Conservation (phyloP, 2,888 invertebrate genomes). For the Chloroclystis v-ata region DNA sequence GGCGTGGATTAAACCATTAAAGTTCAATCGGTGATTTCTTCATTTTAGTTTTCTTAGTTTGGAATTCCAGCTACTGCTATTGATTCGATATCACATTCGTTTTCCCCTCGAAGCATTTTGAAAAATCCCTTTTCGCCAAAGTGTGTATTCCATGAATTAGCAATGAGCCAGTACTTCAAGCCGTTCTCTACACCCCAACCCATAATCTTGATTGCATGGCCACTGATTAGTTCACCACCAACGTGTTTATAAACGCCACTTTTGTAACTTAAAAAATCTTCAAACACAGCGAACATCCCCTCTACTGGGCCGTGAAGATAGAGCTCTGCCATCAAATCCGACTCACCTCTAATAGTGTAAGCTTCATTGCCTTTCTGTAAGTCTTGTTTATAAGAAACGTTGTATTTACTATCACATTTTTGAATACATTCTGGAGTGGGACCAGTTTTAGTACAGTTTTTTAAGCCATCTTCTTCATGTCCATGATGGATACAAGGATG, state of each 20-base stretch:
- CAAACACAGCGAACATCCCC: background rate
- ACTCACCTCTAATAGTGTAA: background rate
- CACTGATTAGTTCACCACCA: background rate
- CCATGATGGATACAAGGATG: background rate
- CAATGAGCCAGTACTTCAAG: constrained; percentile 87
- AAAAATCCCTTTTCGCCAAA: constrained; percentile 92
- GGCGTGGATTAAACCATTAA: too few species aligned
- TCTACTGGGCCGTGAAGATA: background rate
- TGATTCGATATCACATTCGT: constrained; percentile 40
- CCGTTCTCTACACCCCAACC: constrained; percentile 87
- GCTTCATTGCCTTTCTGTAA: background rate
- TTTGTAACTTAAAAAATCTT: background rate
- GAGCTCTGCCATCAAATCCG: background rate
- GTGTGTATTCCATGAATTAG: constrained; percentile 92
- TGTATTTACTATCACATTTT: background rate
- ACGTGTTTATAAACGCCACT: background rate
- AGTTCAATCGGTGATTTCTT: too few species aligned
- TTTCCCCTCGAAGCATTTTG: constrained; percentile 87
- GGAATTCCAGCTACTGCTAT: too few species aligned
- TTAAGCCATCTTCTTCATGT: background rate
- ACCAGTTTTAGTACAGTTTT: background rate
- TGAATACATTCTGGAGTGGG: background rate
- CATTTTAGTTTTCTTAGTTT: too few species aligned
- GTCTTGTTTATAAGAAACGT: background rate
- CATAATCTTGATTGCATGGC: constrained; percentile 77